phyloP scores from a whole-genome alignment of 2,888 invertebrate species.

The Augochlorella aurata region DNA sequence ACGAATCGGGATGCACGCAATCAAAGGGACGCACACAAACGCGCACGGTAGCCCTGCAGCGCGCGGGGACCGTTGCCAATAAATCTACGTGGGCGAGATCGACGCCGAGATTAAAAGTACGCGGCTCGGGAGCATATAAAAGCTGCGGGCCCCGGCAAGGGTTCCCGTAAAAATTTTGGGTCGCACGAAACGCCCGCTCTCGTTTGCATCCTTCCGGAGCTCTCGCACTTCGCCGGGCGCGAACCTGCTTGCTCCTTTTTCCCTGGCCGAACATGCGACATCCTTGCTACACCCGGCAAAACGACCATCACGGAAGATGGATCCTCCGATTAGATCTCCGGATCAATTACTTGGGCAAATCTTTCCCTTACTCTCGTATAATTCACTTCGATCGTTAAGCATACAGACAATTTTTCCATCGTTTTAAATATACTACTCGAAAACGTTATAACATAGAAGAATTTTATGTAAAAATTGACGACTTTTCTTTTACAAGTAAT shows the following conservation, averaged over 20 bases:
- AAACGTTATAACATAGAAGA: too few relatives aligned
- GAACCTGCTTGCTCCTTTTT: slow-evolving; percentile 46
- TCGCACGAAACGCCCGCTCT: slow-evolving; percentile 54
- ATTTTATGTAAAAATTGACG: too few relatives aligned
- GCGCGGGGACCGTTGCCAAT: slow-evolving; percentile 60
- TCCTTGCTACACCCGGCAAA: slow-evolving; percentile 37
- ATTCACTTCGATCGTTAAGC: slow-evolving; percentile 6
- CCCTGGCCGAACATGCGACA: slow-evolving; percentile 42
- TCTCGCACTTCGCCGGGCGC: slow-evolving; percentile 54
- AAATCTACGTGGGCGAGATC: slow-evolving; percentile 71
- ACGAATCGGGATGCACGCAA: slow-evolving; percentile 53
- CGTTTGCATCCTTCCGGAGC: slow-evolving; percentile 59
- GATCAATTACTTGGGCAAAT: slow-evolving; percentile 37
- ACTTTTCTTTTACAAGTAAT: too few relatives aligned
- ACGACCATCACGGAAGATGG: slow-evolving; percentile 29
- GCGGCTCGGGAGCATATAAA: slow-evolving; percentile 48
- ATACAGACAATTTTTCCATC: neutral
- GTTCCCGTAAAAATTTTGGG: slow-evolving; percentile 55
- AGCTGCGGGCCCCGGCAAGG: slow-evolving; percentile 23
- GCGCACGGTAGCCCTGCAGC: slow-evolving; percentile 52
- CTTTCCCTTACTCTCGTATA: neutral
- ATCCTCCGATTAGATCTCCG: slow-evolving; percentile 45
- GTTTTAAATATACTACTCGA: too few relatives aligned
- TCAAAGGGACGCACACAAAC: slow-evolving; percentile 34
- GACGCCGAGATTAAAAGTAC: slow-evolving; percentile 67